Evolutionary conservation across 2,797 vertebrate genomes (phyloP), one percentile per base, ranked within the genome.

Genomic region (Lepus townsendii): DNA sequence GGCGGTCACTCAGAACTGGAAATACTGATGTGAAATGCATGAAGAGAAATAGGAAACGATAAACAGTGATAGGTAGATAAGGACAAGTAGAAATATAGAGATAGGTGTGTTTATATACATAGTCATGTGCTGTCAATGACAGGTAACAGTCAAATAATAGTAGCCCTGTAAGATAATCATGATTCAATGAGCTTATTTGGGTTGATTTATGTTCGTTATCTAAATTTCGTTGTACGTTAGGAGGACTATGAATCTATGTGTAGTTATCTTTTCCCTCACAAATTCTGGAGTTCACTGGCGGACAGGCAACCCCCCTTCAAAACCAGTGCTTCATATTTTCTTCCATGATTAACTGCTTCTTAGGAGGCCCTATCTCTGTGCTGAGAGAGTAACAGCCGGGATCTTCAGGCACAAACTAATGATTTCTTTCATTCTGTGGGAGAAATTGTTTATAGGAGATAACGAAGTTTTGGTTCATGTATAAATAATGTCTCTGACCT

Each of bases 401-500:
- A 88, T n/a, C 63, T 83, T 86, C 13, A 88, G 30, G 32, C 35
- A 88, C 50, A 26, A 78, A 60, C 32, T 63, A 90, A 91, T 63
- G 30, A 30, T 83, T 88, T 66, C 42, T 89, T 80, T 79, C 14
- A 32, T 78, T 79, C 65, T 76, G n/a, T 60, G 72, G 79, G 5
- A 68, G 50, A 60, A 73, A 75, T 50, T 20, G 57, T 63, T 54
- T 79, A 38, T 2, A 95, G 52, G 57, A 76, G 42, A 69, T 20
- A 19, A 66, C 26, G 1, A 52, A 13, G 60, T 66, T 91, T 84
- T 50, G 47, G 35, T n/a, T 26, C 19, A 19, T 69, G 38, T 83
- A 57, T 78, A 88, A 91, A 88, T 62, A 65, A 76, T 62, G 26
- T 79, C 57, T 47, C 52, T 88, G 35, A 78, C n/a, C 12, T 91